Percentiles rank a stretch among this genome's conserved stretches.
Evolutionary conservation across 2,113 vertebrate genomes (phyloP).

Genomic region (Sciurus niger): DNA sequence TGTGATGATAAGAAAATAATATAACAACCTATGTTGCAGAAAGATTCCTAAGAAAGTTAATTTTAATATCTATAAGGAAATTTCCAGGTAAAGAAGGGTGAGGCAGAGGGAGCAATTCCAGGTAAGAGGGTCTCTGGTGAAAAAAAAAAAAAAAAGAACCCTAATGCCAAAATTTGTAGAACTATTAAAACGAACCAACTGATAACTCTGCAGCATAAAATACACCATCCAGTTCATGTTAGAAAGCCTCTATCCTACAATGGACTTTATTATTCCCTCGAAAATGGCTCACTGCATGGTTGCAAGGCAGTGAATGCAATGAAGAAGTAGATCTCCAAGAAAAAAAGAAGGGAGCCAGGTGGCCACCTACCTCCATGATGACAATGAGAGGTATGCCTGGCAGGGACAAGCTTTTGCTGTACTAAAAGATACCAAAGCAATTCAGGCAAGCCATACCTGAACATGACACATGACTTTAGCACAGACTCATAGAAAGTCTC

Average conservation of each 20-base stretch:
- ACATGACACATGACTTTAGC: background rate
- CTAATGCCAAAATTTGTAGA: background rate
- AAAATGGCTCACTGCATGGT: fast-evolving
- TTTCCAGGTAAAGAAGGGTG: background rate
- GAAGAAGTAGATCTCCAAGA: background rate
- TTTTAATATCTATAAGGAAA: background rate
- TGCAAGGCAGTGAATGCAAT: background rate
- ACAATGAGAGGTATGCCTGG: background rate
- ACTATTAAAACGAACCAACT: background rate
- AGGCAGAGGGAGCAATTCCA: background rate
- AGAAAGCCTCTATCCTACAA: background rate
- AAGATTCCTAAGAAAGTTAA: background rate
- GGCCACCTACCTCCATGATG: background rate
- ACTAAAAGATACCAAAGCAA: background rate
- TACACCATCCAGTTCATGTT: background rate
- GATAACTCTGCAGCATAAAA: background rate
- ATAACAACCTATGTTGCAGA: background rate
- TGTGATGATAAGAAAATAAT: background rate
- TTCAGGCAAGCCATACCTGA: background rate
- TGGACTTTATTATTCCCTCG: background rate
- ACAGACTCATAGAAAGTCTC: background rate
- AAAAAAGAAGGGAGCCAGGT: no score
- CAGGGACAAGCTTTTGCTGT: background rate
- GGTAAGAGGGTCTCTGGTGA: background rate
- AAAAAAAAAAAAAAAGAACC: background rate